These are phyloP conservation scores for Hepsetus odoe DNA, from an alignment of 2,113 vertebrate species.

Conservation along the genomic window DNA sequence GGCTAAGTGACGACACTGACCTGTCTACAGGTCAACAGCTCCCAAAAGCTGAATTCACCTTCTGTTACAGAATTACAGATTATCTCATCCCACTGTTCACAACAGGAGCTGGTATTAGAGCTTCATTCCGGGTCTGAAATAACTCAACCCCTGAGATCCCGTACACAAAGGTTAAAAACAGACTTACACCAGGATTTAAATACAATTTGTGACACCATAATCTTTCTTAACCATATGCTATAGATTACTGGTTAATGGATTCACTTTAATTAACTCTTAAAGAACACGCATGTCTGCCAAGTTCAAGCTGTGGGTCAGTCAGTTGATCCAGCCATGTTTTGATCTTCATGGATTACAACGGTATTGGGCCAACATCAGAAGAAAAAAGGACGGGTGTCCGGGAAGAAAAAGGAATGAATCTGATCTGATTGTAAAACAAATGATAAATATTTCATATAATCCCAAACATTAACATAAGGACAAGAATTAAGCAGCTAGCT, in stretches of 20 bases:
- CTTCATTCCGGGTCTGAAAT: background rate
- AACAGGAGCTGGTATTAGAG: background rate
- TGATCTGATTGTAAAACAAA: background rate
- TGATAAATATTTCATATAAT: background rate
- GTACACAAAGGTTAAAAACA: background rate
- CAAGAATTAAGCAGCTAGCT: too few relatives aligned
- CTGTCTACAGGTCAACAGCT: constrained; percentile 25
- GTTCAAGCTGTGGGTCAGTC: constrained; percentile 16
- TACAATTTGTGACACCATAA: constrained; percentile 13
- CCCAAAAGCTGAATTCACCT: constrained; percentile 18
- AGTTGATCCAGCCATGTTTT: background rate
- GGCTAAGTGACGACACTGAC: constrained; percentile 25
- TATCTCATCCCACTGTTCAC: background rate
- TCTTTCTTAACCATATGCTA: constrained; percentile 36
- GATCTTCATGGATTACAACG: background rate
- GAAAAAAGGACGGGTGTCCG: too few relatives aligned
- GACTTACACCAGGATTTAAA: background rate
- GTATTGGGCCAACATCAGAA: too few relatives aligned
- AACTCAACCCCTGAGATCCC: background rate
- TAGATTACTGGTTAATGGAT: constrained; percentile 34
- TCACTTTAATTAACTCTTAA: constrained; percentile 34
- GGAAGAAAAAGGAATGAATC: background rate
- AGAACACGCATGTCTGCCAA: constrained; percentile 17
- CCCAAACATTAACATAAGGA: too few relatives aligned
- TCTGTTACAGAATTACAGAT: background rate